Evolutionary conservation across 2,888 invertebrate genomes (phyloP), one percentile per base, ranked within the genome.

Genomic region (Psococerastis gibbosa): DNA sequence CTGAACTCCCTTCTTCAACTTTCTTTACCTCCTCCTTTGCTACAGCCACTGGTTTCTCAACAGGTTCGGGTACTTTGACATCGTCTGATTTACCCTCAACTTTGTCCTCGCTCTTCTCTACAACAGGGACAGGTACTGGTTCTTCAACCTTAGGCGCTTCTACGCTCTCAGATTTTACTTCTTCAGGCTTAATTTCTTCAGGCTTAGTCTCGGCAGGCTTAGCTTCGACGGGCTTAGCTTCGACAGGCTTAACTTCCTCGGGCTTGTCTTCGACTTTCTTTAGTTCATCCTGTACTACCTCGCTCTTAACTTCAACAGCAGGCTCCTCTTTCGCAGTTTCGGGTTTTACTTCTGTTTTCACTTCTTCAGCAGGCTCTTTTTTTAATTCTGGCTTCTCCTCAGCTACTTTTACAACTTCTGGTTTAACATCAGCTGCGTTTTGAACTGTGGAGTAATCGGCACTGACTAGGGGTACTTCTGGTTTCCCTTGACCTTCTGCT

Each of bases 401-500:
- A 27, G 6, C 27, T 6, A 11, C 8, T 27, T 27, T 27, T 27
- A 11, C 11, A 11, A 27, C 27, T 9, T 27, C 27, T 23, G 46
- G 38, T 11, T 32, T 41, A 11, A 42, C 32, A 13, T 47, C 42
- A 16, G 46, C 42, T 42, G 46, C 46, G 20, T 34, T 34, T 16
- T 43, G 38, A 8, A 62, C 62, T 32, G 59, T 57, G 9, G 64
- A 56, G 52, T 62, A 59, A 50, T 63, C 63, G 32, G 62, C 57
- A 47, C 61, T 61, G 50, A 62, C 62, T 46, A 60, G 56, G 33
- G 62, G 64, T 49, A 52, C 51, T 11, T 6, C 9, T 13, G 38
- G n/a, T 38, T 38, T 38, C 6, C 55, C 45, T 16, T 2, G 46
- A 32, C 60, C 59, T 46, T 74, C 73, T 32, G 70, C 72, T 34